These are phyloP conservation scores for Platygyra sinensis DNA, from an alignment of 64 coral and sea anemone species.

Conservation along the genomic window DNA sequence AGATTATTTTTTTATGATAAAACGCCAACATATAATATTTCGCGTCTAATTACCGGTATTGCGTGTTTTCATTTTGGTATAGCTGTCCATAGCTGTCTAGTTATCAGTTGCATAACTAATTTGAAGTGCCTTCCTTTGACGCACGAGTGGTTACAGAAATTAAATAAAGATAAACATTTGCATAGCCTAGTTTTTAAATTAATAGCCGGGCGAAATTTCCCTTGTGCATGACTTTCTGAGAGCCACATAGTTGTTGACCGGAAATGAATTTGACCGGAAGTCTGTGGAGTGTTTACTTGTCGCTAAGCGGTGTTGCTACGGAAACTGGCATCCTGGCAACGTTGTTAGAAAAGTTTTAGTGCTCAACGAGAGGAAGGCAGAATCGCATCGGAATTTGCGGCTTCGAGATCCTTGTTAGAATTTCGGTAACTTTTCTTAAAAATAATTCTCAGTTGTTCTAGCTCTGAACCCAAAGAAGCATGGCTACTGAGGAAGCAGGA, in stretches of 20 bases:
- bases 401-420: not conserved
- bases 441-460: not conserved
- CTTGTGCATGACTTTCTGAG: not conserved
- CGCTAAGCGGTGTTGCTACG: not conserved
- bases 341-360: slow-evolving; percentile 2
- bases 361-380: not conserved
- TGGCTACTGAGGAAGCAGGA: slow-evolving; percentile 41
- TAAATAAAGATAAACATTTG: too few species aligned
- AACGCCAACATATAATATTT: too few species aligned
- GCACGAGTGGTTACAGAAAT: too few species aligned
- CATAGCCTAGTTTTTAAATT: too few species aligned
- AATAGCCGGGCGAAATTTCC: too few species aligned
- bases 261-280: slow-evolving; percentile 24
- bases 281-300: slow-evolving; percentile 14
- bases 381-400: slow-evolving; percentile 49
- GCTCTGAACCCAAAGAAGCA: not conserved
- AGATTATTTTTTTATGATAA: too few species aligned
- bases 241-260: not conserved
- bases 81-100: too few species aligned
- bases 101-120: too few species aligned
- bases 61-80: too few species aligned
- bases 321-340: slow-evolving; percentile 25
- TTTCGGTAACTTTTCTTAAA: not conserved
- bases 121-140: too few species aligned
- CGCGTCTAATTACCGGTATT: too few species aligned